phyloP scores from a whole-genome alignment of 2,113 vertebrate species.

The Peromyscus maniculatus region DNA sequence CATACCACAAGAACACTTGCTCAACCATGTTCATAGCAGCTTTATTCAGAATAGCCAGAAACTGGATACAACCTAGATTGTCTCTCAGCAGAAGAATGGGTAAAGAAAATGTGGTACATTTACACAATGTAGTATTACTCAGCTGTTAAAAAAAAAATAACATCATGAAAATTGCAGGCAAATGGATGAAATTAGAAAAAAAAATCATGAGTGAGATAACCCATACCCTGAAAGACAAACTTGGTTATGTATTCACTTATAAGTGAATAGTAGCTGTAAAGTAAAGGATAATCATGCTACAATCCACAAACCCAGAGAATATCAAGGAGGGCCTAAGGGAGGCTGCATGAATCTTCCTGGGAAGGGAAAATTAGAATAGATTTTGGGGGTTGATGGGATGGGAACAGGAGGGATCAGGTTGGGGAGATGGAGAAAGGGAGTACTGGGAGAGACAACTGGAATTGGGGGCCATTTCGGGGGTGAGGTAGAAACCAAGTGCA shows the following conservation, averaged over 20 bases:
- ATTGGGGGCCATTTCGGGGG: background rate
- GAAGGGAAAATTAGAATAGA: background rate
- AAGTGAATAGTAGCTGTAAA: background rate
- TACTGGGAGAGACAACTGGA: background rate
- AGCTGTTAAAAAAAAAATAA: background rate
- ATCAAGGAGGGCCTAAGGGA: background rate
- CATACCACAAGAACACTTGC: background rate
- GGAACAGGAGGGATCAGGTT: background rate
- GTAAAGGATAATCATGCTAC: background rate
- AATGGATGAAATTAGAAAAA: background rate
- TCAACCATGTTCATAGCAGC: background rate
- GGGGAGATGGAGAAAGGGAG: background rate
- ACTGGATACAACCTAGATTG: background rate
- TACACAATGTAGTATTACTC: background rate
- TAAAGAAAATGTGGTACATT: background rate
- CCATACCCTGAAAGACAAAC: background rate
- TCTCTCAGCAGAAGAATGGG: background rate
- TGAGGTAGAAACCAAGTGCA: background rate
- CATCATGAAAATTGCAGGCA: background rate
- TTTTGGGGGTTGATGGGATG: background rate
- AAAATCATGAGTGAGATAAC: background rate
- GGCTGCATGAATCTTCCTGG: background rate
- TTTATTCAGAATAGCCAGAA: background rate
- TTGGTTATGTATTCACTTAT: background rate
- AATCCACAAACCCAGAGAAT: background rate